Evolutionary conservation across 2,797 vertebrate genomes (phyloP), one percentile per base, ranked within the genome.

Genomic region (Channa striata): DNA sequence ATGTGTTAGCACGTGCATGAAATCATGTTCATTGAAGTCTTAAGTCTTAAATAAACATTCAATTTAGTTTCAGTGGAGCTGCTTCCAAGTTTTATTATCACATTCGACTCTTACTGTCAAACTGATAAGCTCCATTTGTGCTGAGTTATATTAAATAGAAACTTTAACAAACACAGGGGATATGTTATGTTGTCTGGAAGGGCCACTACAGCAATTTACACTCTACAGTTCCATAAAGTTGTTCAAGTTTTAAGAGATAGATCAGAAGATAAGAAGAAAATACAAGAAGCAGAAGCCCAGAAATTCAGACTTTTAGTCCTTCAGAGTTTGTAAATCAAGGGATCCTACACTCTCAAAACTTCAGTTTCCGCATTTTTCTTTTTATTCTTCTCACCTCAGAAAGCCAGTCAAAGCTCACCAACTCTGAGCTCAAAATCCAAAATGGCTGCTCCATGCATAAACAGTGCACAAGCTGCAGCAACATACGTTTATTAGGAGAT

Each of bases 21-120:
- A 81, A 72, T 81, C 25, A 17, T 23, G 23, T 61, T 78, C 14
- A 80, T 53, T 72, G 58, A 52, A 68, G 81, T 63, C 73, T 68
- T 69, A 34, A 73, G 70, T 46, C 59, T 59, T 60, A 47, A 68
- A 68, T 49, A 78, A 80, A 82, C 50, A 76, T 49, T 69, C 1
- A 34, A 51, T 70, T 67, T 72, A 17, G 19, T 30, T 54, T 46
- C 17, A 4, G 11, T n/a, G 50, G 34, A 65, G 60, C 71, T 57
- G 37, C 51, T 68, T 72, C n/a, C 3, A 1, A 74, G 33, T 61
- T 68, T 59, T 59, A 53, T 56, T 66, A 34, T 69, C 13, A 37
- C 33, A 16, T 65, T 58, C 50, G 17, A 37, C 19, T 64, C 34
- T n/a, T 56, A 43, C 12, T 53, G 68, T 69, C 54, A 25, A 72